These are phyloP conservation scores for Operophtera brumata DNA, from an alignment of 2,888 invertebrate species.

Conservation along the genomic window DNA sequence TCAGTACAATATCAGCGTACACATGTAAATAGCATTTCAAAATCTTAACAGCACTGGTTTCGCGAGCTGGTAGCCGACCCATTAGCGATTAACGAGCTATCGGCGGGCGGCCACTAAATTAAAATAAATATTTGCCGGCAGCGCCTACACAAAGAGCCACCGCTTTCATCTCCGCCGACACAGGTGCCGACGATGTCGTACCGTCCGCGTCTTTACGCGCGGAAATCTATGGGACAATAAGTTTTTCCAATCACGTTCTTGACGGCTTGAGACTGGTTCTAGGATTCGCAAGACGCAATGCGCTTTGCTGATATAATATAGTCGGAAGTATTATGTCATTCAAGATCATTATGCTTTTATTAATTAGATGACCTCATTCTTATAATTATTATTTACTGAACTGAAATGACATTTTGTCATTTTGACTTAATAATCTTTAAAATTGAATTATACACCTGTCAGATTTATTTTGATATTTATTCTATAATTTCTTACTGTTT, in stretches of 20 bases:
- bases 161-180: slow-evolving; percentile 74
- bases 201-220: slow-evolving; percentile 25
- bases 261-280: neutral
- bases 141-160: slow-evolving; percentile 63
- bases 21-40: slow-evolving; percentile 36
- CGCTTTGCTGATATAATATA: neutral
- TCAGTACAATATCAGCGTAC: slow-evolving; percentile 13
- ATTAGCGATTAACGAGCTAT: slow-evolving; percentile 78
- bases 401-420: too few relatives aligned
- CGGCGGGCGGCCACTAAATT: slow-evolving; percentile 74
- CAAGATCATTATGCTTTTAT: too few relatives aligned
- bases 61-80: slow-evolving; percentile 63
- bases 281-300: neutral
- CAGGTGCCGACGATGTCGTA: slow-evolving; percentile 63
- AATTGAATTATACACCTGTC: too few relatives aligned
- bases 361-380: too few relatives aligned
- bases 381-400: too few relatives aligned
- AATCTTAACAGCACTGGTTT: slow-evolving; percentile 29
- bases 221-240: slow-evolving; percentile 20
- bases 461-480: too few relatives aligned
- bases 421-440: too few relatives aligned
- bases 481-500: too few relatives aligned
- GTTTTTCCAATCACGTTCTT: neutral
- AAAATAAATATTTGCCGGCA: slow-evolving; percentile 79
- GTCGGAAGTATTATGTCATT: too few relatives aligned